Evolutionary conservation across 2,888 invertebrate genomes (phyloP).

Genomic region (Platerodrilus igneus): DNA sequence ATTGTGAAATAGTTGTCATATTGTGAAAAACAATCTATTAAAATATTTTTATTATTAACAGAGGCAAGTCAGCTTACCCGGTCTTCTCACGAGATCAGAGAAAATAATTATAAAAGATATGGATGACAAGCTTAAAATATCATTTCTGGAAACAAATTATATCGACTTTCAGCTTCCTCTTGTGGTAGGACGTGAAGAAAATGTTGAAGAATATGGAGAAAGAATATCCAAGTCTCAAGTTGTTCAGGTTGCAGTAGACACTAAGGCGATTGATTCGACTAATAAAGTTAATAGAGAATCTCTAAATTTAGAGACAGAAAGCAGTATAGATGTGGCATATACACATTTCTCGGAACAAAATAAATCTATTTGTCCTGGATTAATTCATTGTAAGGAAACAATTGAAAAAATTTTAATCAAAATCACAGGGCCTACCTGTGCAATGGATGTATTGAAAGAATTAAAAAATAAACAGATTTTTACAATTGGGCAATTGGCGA

Average conservation of each 20-base stretch:
- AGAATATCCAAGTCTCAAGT: background rate
- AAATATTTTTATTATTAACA: too few species aligned
- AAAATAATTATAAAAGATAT: conserved; percentile 45
- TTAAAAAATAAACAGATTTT: conserved; percentile 50
- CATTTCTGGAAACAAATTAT: too few species aligned
- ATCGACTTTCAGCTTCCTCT: too few species aligned
- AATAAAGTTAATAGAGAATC: too few species aligned
- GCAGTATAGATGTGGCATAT: conserved; percentile 7
- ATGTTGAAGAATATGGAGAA: background rate
- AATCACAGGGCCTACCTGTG: conserved; percentile 54
- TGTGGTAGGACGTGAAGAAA: too few species aligned
- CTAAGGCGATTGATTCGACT: background rate
- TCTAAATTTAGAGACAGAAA: conserved; percentile 10
- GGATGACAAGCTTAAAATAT: too few species aligned
- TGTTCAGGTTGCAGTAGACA: background rate
- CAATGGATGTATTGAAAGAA: conserved; percentile 49
- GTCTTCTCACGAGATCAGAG: conserved; percentile 65
- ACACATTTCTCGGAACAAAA: conserved; percentile 18
- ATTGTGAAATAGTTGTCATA: too few species aligned
- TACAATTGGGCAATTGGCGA: conserved; percentile 59
- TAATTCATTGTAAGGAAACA: conserved; percentile 51
- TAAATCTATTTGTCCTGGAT: conserved; percentile 52
- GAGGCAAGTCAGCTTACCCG: conserved; percentile 76
- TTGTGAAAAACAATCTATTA: too few species aligned
- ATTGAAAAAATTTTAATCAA: conserved; percentile 51